Base-by-base conservation (phyloP, 2,888 invertebrate species). In the Spatulosminthurus flaviceps region DNA sequence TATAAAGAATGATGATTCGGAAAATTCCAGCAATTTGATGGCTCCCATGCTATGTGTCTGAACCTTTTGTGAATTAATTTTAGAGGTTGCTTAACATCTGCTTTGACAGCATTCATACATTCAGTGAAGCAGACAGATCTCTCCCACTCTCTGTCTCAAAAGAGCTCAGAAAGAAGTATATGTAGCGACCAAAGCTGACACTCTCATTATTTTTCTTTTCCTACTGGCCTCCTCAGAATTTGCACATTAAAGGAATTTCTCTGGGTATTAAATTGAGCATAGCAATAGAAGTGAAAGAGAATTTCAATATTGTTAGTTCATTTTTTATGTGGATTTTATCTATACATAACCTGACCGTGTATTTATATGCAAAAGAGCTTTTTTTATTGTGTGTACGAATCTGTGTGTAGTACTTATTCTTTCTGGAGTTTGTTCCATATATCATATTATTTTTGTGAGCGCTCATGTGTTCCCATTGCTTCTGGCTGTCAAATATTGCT, bases 401-500 rank as follows among this genome's bases (percentile, higher is more conserved):
- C 41, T 41, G n/a, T n/a, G n/a, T n/a, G n/a, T n/a, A n/a, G n/a
- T n/a, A n/a, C n/a, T 19, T 13, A 19, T 19, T n/a, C n/a, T 2
- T 13, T 19, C 1, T 19, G 51, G n/a, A 2, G 51, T 51, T 11
- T 51, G 51, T 13, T 2, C 51, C 51, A 51, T 51, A 51, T 16
- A 51, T 51, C 51, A 51, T 51, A 51, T 51, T 51, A 51, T 34
- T 34, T 34, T 34, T 51, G 51, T 51, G n/a, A 13, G 19, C 51
- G 16, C 16, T 51, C 51, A 13, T 22, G 22, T 64, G 13, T 19
- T 64, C 21, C 13, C 24, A 24, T 64, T 64, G 24, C 64, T 64
- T 22, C 24, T 26, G 64, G 64, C 64, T 24, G 24, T 64, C 64
- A 64, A 64, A 64, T 64, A 64, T 64, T 64, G 64, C 13, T 22